Percentiles rank a stretch among this genome's conserved stretches.
These are phyloP conservation scores for Pimpla rufipes DNA, from an alignment of 2,888 invertebrate genomes.

Conservation along the genomic window DNA sequence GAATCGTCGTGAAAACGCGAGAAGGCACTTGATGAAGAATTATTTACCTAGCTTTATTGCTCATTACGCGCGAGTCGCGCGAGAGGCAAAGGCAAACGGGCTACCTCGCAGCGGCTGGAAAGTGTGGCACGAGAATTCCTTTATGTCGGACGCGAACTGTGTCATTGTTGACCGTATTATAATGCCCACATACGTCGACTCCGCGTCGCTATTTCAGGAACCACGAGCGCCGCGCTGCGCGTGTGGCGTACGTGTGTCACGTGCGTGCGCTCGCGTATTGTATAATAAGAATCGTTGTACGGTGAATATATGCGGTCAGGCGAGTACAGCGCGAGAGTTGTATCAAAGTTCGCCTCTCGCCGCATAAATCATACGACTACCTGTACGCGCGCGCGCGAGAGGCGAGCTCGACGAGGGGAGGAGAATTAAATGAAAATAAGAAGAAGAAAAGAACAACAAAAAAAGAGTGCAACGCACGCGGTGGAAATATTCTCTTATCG, in stretches of 20 bases:
- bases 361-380: constrained; percentile 58
- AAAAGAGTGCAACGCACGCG: constrained; percentile 55
- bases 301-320: constrained; percentile 18
- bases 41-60: background rate
- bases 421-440: constrained; percentile 40
- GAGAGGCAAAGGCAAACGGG: background rate
- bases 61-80: background rate
- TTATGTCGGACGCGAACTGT: constrained; percentile 64
- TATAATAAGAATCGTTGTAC: constrained; percentile 50
- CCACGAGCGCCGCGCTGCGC: background rate
- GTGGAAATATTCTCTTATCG: constrained; percentile 67
- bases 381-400: constrained; percentile 6
- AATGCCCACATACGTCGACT: constrained; percentile 44
- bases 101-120: constrained; percentile 29
- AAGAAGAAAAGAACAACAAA: no score
- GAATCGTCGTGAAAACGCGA: background rate
- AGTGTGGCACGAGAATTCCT: constrained; percentile 69
- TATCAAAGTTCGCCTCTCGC: constrained; percentile 57
- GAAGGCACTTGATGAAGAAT: background rate
- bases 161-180: constrained; percentile 66
- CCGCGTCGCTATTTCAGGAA: constrained; percentile 54
- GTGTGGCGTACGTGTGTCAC: background rate
- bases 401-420: background rate
- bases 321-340: constrained; percentile 39
- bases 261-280: constrained; percentile 15